A percentile compares a stretch with the other conserved stretches of the same genome.
Evolutionary conservation across 1,140 invertebrate genomes (phyloP).

Genomic region (Pararge aegeria): DNA sequence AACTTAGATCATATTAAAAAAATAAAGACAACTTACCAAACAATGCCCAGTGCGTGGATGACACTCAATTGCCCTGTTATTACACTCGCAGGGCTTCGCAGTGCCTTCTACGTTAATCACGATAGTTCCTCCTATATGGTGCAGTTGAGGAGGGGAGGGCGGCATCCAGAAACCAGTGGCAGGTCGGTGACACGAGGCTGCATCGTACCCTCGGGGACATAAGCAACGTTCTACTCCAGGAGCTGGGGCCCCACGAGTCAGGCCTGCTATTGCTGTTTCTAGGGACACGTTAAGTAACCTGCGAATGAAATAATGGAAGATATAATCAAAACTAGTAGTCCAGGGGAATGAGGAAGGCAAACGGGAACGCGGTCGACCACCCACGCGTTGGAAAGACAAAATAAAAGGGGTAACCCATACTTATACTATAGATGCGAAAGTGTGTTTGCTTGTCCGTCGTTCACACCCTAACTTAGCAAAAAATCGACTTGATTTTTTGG

Average conservation of each 20-base stretch:
- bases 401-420: no score
- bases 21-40: conserved; percentile 81
- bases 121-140: conserved; percentile 79
- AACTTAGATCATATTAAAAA: no score
- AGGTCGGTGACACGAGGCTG: conserved; percentile 93
- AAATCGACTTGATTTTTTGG: no score
- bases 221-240: conserved; percentile 92
- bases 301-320: conserved; percentile 4
- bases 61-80: conserved; percentile 88
- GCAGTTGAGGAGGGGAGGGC: conserved; percentile 38
- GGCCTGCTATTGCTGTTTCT: conserved; percentile 87
- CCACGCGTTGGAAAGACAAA: no score
- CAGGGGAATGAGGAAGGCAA: no score
- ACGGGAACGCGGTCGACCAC: no score
- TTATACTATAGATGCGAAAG: no score
- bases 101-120: conserved; percentile 89
- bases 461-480: no score
- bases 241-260: conserved; percentile 84
- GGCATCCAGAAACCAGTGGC: conserved; percentile 88
- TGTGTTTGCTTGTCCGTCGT: no score
- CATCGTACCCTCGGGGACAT: conserved; percentile 89
- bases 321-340: not conserved
- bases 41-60: conserved; percentile 93
- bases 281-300: conserved; percentile 89
- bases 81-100: conserved; percentile 90